Percentiles rank a stretch among this genome's conserved stretches.
phyloP scores from a whole-genome alignment of 2,797 vertebrate species.

The Poeciliopsis gracilis region DNA sequence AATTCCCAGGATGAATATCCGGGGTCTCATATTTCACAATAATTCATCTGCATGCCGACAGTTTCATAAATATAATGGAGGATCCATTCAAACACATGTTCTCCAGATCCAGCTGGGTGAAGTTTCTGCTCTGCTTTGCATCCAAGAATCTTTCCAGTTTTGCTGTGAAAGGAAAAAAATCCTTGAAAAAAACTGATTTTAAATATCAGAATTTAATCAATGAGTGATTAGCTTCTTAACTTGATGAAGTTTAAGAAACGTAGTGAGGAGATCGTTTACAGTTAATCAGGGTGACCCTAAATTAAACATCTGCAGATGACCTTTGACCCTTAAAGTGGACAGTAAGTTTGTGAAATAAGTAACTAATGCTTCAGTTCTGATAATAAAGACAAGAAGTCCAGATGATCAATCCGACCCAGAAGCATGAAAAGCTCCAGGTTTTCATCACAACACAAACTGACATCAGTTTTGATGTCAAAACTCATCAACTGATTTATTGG shows the following conservation, averaged over 20 bases:
- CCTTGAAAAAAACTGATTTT: slow-evolving; percentile 7
- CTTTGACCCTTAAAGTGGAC: slow-evolving; percentile 59
- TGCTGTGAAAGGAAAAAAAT: slow-evolving; percentile 16
- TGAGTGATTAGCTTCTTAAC: not conserved
- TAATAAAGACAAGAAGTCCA: slow-evolving; percentile 9
- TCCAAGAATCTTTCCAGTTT: slow-evolving; percentile 45
- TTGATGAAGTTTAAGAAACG: slow-evolving; percentile 14
- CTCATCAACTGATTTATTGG: too few species aligned
- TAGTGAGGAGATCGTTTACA: slow-evolving; percentile 63
- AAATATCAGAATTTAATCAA: not conserved
- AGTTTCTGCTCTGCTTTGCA: slow-evolving; percentile 31
- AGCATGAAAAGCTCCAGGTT: too few species aligned
- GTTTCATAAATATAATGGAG: slow-evolving; percentile 23
- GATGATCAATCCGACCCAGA: too few species aligned
- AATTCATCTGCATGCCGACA: slow-evolving; percentile 59
- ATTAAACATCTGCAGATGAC: slow-evolving; percentile 51
- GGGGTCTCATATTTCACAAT: slow-evolving; percentile 32
- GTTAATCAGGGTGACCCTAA: slow-evolving; percentile 62
- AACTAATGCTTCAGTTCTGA: slow-evolving; percentile 15
- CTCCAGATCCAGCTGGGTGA: slow-evolving; percentile 23
- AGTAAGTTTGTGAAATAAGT: slow-evolving; percentile 33
- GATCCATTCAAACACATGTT: not conserved
- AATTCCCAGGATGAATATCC: slow-evolving; percentile 47
- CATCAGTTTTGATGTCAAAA: too few species aligned
- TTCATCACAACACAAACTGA: too few species aligned